Conservation (phyloP, 2,113 vertebrate species). For the Periophthalmodon schlosseri region DNA sequence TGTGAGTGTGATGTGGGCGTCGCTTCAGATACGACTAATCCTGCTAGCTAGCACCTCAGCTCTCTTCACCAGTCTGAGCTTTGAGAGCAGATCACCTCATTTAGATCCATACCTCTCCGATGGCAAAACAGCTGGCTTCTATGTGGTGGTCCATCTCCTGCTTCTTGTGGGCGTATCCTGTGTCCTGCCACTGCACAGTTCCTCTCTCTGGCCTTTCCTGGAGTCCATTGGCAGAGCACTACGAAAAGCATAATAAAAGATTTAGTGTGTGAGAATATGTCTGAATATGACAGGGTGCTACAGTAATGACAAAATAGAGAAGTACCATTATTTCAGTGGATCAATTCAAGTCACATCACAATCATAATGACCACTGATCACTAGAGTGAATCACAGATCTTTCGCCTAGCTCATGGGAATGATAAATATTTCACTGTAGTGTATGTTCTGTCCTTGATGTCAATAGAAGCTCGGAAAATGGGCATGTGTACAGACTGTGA, state of each 20-base stretch:
- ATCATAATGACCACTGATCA: background rate
- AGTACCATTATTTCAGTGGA: background rate
- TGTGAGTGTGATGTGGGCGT: constrained; percentile 54
- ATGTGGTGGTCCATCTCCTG: background rate
- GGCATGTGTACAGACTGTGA: no score
- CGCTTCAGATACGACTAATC: constrained; percentile 68
- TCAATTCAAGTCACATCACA: background rate
- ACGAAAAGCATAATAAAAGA: background rate
- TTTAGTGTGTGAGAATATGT: background rate
- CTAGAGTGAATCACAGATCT: background rate
- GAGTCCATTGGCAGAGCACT: background rate
- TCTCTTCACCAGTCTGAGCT: constrained; percentile 9
- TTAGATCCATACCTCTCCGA: background rate
- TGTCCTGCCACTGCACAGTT: background rate
- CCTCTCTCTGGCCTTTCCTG: background rate
- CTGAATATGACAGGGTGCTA: background rate
- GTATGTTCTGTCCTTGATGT: background rate
- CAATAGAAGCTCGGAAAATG: no score
- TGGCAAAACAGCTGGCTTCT: background rate
- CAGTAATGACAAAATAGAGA: background rate
- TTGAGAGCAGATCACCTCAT: background rate
- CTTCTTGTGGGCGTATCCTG: background rate
- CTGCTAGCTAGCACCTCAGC: constrained; percentile 61
- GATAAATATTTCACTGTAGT: background rate
- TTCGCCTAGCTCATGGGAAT: background rate